Evolutionary conservation across 2,888 invertebrate species (phyloP).

Genomic region (Trachelus troglodyta): DNA sequence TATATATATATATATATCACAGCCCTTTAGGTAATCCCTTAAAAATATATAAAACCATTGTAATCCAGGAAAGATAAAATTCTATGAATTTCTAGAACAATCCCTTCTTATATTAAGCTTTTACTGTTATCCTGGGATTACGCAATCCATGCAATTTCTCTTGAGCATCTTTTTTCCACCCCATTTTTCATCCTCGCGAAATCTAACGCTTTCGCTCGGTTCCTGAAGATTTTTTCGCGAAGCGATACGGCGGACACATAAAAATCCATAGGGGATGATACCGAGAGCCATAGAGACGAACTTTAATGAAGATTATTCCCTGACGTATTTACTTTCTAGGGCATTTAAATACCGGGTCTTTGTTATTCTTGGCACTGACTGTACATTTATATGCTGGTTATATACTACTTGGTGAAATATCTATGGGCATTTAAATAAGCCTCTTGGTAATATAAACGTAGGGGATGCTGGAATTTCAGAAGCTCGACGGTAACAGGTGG

Average conservation of each 20-base stretch:
- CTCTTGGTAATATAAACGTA: not conserved
- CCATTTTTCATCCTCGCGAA: not conserved
- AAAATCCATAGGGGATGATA: not conserved
- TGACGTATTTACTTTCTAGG: not conserved
- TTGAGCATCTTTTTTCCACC: not conserved
- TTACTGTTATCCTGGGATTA: not conserved
- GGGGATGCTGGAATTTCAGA: not conserved
- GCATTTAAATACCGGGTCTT: not conserved
- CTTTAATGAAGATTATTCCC: not conserved
- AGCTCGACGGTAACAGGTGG: not conserved
- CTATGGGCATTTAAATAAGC: not conserved
- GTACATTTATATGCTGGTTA: not conserved
- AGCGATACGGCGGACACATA: not conserved
- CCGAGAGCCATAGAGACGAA: not conserved
- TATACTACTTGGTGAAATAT: not conserved
- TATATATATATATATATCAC: too few relatives aligned
- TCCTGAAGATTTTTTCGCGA: not conserved
- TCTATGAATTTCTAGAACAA: not conserved
- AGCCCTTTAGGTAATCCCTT: not conserved
- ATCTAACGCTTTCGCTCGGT: not conserved
- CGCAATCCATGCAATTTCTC: not conserved
- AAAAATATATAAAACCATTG: not conserved
- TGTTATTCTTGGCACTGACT: not conserved
- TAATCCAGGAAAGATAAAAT: not conserved
- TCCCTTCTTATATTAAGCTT: not conserved